Base-by-base conservation (phyloP, 2,888 invertebrate species). In the Masnerella sp. region DNA sequence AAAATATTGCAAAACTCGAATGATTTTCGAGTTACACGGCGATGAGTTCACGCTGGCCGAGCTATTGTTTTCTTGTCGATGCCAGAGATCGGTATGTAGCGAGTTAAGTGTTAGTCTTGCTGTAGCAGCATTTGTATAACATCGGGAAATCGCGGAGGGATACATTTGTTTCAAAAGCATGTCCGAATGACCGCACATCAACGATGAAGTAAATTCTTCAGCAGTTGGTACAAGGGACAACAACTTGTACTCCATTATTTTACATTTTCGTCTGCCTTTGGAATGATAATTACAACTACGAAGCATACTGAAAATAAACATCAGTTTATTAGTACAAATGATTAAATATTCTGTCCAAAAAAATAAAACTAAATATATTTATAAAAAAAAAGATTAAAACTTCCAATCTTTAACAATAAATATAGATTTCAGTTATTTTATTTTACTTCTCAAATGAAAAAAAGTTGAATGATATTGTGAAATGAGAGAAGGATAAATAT, bases 221-320 rank as follows among this genome's bases (percentile, higher is more conserved):
- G n/a, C n/a, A n/a, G n/a, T n/a, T n/a, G n/a, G n/a, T n/a, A n/a
- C n/a, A n/a, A n/a, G n/a, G n/a, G n/a, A n/a, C n/a, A n/a, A n/a
- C n/a, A n/a, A n/a, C n/a, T n/a, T n/a, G n/a, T n/a, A 38, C 59
- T 4, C 18, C 5, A 15, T 75, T 70, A 71, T 54, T 79, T 78
- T 49, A 75, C 47, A 14, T 64, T 72, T 49, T 76, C 70, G 22
- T 62, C 73, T 18, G 77, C 40, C 74, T 76, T 81, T 43, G 81
- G 82, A 15, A 82, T 52, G 67, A 81, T 78, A 12, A 70, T 59
- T 28, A 78, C 74, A 25, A 82, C 30, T n/a, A 79, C 18, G 45
- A 80, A 56, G 59, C 79, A 80, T 18, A 78, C 83, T 83, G 79
- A 79, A 78, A 58, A 51, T 54, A 40, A 14, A 5, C 28, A 11